phyloP scores from a whole-genome alignment of 1,140 invertebrate species.

The Tetramorium simillimum region DNA sequence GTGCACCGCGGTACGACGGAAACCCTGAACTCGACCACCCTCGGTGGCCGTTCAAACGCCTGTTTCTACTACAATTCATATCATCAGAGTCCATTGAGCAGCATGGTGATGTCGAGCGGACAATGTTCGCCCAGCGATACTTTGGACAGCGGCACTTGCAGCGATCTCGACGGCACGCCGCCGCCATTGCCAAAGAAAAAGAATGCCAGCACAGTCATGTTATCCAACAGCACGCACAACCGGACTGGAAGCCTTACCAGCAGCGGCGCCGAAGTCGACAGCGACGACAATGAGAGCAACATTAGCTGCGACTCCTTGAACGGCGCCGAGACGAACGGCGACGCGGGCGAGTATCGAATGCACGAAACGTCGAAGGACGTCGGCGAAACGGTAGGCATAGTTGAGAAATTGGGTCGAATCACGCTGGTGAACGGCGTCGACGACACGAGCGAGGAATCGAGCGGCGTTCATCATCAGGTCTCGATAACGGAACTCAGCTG shows the following conservation, averaged over 20 bases:
- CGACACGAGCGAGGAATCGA: background rate
- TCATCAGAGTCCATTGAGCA: slow-evolving; percentile 83
- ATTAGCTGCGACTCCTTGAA: slow-evolving; percentile 91
- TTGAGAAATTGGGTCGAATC: slow-evolving; percentile 35
- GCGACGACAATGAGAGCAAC: slow-evolving; percentile 89
- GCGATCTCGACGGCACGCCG: slow-evolving; percentile 91
- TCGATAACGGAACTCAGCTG: slow-evolving; percentile 54
- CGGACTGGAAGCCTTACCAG: slow-evolving; percentile 86
- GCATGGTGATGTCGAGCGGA: slow-evolving; percentile 89
- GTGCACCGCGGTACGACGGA: slow-evolving; percentile 75
- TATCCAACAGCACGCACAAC: slow-evolving; percentile 84
- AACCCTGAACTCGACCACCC: slow-evolving; percentile 60
- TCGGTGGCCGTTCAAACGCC: slow-evolving; percentile 74
- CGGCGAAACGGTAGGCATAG: slow-evolving; percentile 17
- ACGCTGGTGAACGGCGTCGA: slow-evolving; percentile 20
- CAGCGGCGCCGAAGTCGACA: slow-evolving; percentile 87
- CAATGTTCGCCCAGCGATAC: slow-evolving; percentile 92
- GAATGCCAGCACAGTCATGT: slow-evolving; percentile 81
- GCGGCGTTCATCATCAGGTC: background rate
- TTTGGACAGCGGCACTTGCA: slow-evolving; percentile 93
- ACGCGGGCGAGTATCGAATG: slow-evolving; percentile 21
- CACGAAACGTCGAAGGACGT: slow-evolving; percentile 29
- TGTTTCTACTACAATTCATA: slow-evolving; percentile 87
- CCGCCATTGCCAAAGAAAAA: slow-evolving; percentile 90
- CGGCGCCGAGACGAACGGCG: slow-evolving; percentile 86